Conservation (phyloP, 2,888 invertebrate genomes). For the Callinectes sapidus region DNA sequence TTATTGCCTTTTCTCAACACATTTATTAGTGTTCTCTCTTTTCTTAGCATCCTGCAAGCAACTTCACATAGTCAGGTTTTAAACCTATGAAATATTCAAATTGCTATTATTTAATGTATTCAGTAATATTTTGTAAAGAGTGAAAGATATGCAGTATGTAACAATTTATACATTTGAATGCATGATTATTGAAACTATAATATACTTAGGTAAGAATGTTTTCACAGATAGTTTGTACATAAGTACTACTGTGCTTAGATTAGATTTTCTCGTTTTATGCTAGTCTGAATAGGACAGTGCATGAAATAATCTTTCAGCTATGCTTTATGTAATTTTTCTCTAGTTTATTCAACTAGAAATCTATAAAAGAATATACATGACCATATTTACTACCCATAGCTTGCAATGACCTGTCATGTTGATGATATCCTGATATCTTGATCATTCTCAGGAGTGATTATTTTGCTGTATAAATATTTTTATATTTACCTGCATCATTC, state of each 20-base stretch:
- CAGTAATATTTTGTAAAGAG: not conserved
- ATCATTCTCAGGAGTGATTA: not conserved
- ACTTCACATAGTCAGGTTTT: not conserved
- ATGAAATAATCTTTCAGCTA: not conserved
- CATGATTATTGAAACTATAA: not conserved
- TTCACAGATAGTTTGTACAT: not conserved
- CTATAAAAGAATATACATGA: not conserved
- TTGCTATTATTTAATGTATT: not conserved
- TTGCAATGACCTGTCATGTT: not conserved
- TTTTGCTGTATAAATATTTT: not conserved
- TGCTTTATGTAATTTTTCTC: conserved; percentile 8
- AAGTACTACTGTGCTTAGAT: not conserved
- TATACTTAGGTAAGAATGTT: not conserved
- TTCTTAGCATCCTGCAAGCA: not conserved
- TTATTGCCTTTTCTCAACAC: not conserved
- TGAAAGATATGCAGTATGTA: not conserved
- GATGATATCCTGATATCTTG: not conserved
- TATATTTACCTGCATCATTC: not conserved
- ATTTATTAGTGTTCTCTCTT: not conserved
- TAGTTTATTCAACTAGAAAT: conserved; percentile 3
- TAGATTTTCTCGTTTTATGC: not conserved
- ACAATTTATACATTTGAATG: not conserved
- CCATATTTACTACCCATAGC: not conserved
- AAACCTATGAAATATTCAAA: not conserved
- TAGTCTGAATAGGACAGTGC: not conserved